These are phyloP conservation scores for Mellilla xanthometata DNA, from an alignment of 2,888 invertebrate species.

Conservation along the genomic window DNA sequence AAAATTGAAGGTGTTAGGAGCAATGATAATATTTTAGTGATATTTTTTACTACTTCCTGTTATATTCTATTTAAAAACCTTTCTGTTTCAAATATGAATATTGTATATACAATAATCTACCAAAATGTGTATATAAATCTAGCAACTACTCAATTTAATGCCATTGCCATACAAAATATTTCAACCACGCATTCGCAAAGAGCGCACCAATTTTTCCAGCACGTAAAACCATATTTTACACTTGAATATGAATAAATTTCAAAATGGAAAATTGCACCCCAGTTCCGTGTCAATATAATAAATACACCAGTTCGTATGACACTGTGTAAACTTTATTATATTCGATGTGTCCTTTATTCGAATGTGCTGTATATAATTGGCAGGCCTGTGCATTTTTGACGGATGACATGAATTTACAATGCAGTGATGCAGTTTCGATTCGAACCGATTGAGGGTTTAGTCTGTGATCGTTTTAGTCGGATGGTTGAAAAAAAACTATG, in stretches of 20 bases:
- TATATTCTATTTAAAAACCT: too few species aligned
- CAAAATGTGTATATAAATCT: too few species aligned
- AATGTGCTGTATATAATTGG: slow-evolving; percentile 4
- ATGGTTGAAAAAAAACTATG: too few species aligned
- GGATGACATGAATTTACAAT: slow-evolving; percentile 2
- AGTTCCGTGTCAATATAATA: slow-evolving; percentile 18
- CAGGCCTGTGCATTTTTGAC: background rate
- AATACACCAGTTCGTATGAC: slow-evolving; percentile 9
- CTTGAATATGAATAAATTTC: slow-evolving; percentile 15
- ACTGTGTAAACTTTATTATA: slow-evolving; percentile 14
- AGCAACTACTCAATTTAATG: background rate
- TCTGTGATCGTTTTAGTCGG: too few species aligned
- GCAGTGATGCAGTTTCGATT: background rate
- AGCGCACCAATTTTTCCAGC: slow-evolving; percentile 17
- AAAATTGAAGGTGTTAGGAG: too few species aligned
- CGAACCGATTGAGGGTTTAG: too few species aligned
- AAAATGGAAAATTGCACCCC: slow-evolving; percentile 17
- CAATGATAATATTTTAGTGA: too few species aligned
- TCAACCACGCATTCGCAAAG: slow-evolving; percentile 11
- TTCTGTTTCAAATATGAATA: too few species aligned
- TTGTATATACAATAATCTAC: too few species aligned
- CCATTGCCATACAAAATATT: slow-evolving; percentile 9
- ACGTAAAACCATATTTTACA: slow-evolving; percentile 20
- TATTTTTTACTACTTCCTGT: too few species aligned
- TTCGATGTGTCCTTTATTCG: slow-evolving; percentile 6